Evolutionary conservation across 1,140 invertebrate genomes (phyloP), one percentile per base, ranked within the genome.

Genomic region (Hycleus phaleratus): DNA sequence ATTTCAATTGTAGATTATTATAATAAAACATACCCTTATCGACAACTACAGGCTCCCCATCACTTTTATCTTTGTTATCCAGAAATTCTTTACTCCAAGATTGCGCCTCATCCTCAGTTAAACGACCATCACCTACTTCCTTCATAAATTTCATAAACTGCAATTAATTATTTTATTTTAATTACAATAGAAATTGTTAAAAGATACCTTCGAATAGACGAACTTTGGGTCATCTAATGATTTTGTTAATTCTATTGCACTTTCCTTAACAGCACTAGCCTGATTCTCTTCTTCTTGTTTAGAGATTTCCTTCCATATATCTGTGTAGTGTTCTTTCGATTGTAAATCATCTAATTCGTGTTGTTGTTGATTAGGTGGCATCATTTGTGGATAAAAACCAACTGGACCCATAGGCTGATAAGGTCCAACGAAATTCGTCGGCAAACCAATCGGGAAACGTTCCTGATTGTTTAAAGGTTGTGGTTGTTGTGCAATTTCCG

Each of bases 121-220:
- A 52, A 49, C 68, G 76, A 11, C 80, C 83, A 63, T 86, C 84
- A 67, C 83, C 83, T 60, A 91, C 83, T 75, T 85, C 82, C 66
- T 85, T 82, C 81, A 93, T 90, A 74, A 91, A 93, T 72, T 85
- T 86, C 84, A 91, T 88, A 71, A 91, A 92, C 78, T 91, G 80
- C 46, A 67, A 58, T 9, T 49, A 25, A 49, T 46, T 46, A 32
- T 45, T 12, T 45, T 11, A 12, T 39, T 32, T 32, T 32, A 3
- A 56, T 2, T 9, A 48, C 38, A 9, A 26, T 38, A 50, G n/a
- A 44, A 50, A 43, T 39, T 18, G 4, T 47, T 18, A 49, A 49
- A 26, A 32, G 26, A 32, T 70, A 83, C 81, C 75, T 82, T 79
- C 55, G 86, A 88, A 67, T 88, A 85, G 8, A 81, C 82, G 62